Base-by-base conservation (phyloP, 2,113 vertebrate species). In the Osmerus eperlanus region DNA sequence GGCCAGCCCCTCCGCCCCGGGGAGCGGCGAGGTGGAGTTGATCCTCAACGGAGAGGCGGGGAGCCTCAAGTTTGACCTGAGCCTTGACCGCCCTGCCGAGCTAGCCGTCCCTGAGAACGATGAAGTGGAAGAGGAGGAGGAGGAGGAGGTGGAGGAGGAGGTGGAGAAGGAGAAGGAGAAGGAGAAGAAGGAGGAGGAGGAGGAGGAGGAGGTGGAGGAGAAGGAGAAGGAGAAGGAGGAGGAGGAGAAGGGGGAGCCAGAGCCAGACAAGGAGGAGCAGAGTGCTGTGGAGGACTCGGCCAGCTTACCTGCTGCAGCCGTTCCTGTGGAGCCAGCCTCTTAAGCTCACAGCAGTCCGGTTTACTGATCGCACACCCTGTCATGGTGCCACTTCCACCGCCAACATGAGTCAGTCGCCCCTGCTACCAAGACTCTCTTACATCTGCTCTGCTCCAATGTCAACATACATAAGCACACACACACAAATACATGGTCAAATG, bases 21-120 rank as follows among this genome's bases (percentile, higher is more conserved):
- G 83, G 41, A 91, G 84, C 77, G 80, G 91, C 68, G 93, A 91
- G 67, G 88, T 82, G 0, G 91, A 93, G 86, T 65, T 95, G 74
- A 86, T 90, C 1, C 78, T 94, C 1, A 88, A 90, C 25, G 89
- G 90, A 68, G 93, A 95, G 83, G 84, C 91, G 0, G 18, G 81
- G 0, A 71, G 53, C 56, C 56, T 52, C 58, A 91, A 85, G 87
- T 78, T 66, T 4, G 81, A 86, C 73, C 21, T 88, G 21, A 81
- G 81, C 51, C 67, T 83, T 3, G 62, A 80, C 66, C 81, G 76
- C 51, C 47, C 71, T 55, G 84, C 86, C 41, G 78, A 81, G 75
- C 54, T 89, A 62, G 84, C 86, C 3, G 61, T 84, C 18, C 84
- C 84, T 21, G 88, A 91, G 78, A 65, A 77, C 0, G 79, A 78